Conservation (phyloP, 2,797 vertebrate genomes). For the Cichlasoma orientale region DNA sequence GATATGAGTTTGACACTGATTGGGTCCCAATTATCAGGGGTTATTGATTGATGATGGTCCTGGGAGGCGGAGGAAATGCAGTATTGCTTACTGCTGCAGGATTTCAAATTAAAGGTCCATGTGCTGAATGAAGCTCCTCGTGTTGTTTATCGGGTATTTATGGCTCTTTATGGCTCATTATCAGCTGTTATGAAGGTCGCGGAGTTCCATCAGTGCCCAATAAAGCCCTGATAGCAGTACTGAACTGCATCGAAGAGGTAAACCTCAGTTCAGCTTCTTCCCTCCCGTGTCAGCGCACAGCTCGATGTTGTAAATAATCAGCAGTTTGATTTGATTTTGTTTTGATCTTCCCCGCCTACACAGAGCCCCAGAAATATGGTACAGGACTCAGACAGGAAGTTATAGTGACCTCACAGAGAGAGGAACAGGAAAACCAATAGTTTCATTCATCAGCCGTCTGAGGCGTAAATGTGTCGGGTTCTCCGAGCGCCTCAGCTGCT, state of each 20-base stretch:
- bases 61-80: not conserved
- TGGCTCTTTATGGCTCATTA: slow-evolving; percentile 19
- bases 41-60: not conserved
- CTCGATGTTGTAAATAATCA: not conserved
- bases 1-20: not conserved
- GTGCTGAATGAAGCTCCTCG: not conserved
- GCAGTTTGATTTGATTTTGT: not conserved
- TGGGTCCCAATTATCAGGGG: not conserved
- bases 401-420: not conserved
- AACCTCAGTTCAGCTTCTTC: not conserved
- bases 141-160: slow-evolving; percentile 17
- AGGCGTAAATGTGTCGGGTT: not conserved
- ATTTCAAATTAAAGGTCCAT: slow-evolving; percentile 13
- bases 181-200: slow-evolving; percentile 8
- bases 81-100: not conserved
- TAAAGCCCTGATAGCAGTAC: not conserved
- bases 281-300: not conserved
- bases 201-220: not conserved
- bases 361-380: not conserved
- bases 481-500: too few species aligned
- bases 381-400: not conserved
- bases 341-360: not conserved
- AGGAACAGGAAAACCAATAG: not conserved
- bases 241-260: not conserved
- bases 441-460: not conserved